phyloP scores from a whole-genome alignment of 2,797 vertebrate species.

The Crossoptilon crossoptilon region DNA sequence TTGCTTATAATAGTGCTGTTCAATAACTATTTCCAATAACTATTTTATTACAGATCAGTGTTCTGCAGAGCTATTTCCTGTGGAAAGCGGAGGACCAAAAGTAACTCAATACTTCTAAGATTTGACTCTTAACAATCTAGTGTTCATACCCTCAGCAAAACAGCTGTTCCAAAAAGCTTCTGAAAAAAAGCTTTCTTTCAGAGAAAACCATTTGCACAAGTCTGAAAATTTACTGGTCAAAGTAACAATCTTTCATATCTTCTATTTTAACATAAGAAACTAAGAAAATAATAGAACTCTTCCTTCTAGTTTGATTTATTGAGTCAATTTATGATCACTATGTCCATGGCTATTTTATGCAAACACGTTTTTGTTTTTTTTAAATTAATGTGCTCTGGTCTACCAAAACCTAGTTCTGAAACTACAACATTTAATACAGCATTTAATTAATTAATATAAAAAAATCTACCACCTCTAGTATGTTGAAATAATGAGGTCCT shows the following conservation, averaged over 20 bases:
- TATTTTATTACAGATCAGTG: not conserved
- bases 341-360: not conserved
- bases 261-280: not conserved
- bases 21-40: not conserved
- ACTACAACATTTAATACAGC: not conserved
- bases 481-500: not conserved
- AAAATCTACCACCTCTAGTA: not conserved
- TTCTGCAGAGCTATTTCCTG: not conserved
- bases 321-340: not conserved
- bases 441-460: not conserved
- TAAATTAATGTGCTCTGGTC: not conserved
- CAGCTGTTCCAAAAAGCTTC: not conserved
- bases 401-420: not conserved
- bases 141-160: not conserved
- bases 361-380: not conserved
- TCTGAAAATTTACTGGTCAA: not conserved
- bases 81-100: not conserved
- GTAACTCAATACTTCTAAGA: not conserved
- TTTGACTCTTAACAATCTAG: fast-evolving
- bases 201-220: not conserved
- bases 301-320: not conserved
- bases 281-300: not conserved
- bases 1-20: not conserved
- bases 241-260: not conserved
- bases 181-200: not conserved